Conservation (phyloP, 1,140 invertebrate species). For the Neuroterus valhalla region DNA sequence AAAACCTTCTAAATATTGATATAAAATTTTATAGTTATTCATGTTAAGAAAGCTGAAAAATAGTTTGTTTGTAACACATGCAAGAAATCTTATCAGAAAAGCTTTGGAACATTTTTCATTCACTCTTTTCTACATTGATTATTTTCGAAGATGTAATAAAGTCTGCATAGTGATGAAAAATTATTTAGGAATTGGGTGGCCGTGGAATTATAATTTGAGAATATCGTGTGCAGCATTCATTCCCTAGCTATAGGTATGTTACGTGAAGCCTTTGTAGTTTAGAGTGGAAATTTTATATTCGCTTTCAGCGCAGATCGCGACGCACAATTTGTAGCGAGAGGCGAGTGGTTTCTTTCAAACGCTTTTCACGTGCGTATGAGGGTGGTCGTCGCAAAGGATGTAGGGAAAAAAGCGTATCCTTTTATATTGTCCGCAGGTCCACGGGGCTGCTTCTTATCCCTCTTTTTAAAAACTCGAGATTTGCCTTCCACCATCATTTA, state of each 20-base stretch:
- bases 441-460: slow-evolving; percentile 41
- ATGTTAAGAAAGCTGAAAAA: too few species aligned
- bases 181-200: too few species aligned
- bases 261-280: neutral
- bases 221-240: too few species aligned
- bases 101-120: too few species aligned
- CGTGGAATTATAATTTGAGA: too few species aligned
- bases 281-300: slow-evolving; percentile 54
- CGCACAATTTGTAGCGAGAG: slow-evolving; percentile 57
- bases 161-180: neutral
- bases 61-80: too few species aligned
- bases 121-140: too few species aligned
- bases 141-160: neutral
- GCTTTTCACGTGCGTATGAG: slow-evolving; percentile 56
- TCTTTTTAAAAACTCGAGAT: slow-evolving; percentile 6
- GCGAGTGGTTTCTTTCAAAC: slow-evolving; percentile 57
- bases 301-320: slow-evolving; percentile 57
- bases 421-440: slow-evolving; percentile 51
- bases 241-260: too few species aligned
- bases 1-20: too few species aligned
- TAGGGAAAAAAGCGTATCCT: slow-evolving; percentile 56
- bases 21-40: too few species aligned
- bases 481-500: slow-evolving; percentile 16
- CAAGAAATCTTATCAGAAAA: too few species aligned
- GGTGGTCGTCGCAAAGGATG: slow-evolving; percentile 56